Evolutionary conservation across 2,797 vertebrate genomes (phyloP).

Genomic region (Valencia hispanica): DNA sequence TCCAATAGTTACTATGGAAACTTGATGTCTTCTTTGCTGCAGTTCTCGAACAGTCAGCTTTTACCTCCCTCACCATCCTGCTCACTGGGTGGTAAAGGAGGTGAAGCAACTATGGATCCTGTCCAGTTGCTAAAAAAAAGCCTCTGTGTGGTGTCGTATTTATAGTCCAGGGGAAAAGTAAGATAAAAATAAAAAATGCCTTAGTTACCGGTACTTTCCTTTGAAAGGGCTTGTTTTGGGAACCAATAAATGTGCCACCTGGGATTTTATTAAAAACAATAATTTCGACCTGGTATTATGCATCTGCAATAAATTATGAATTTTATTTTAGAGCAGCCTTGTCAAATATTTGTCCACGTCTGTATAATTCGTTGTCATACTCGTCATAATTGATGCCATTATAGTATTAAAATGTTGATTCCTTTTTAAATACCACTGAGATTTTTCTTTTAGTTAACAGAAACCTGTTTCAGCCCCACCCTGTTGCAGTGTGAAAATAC

Average conservation of each 20-base stretch:
- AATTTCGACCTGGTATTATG: neutral
- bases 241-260: neutral
- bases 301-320: neutral
- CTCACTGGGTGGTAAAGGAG: neutral
- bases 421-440: neutral
- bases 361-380: neutral
- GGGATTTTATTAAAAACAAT: neutral
- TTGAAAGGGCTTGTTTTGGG: neutral
- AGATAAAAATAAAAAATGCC: neutral
- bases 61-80: neutral
- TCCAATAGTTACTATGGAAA: neutral
- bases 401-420: neutral
- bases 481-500: conserved; percentile 10
- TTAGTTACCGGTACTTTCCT: neutral
- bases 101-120: neutral
- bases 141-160: neutral
- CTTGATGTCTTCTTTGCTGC: neutral
- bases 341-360: neutral
- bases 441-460: neutral
- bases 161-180: neutral
- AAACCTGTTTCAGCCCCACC: conserved; percentile 34
- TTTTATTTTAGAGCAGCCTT: neutral
- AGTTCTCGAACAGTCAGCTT: neutral
- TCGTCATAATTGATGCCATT: neutral
- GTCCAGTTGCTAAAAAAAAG: neutral